Evolutionary conservation across 2,888 invertebrate genomes (phyloP).

Genomic region (Leistus spinibarbis): DNA sequence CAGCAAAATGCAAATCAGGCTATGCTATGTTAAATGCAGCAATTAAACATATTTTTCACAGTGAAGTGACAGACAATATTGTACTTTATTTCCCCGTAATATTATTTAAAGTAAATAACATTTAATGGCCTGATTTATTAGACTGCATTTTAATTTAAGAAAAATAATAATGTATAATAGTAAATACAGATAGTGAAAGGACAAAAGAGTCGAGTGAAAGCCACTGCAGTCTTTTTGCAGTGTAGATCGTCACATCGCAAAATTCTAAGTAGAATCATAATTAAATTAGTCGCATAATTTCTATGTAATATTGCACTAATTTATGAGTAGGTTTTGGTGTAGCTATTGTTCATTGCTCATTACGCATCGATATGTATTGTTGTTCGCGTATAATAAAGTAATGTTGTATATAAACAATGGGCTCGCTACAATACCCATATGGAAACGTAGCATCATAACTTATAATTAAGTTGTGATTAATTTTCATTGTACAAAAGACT

Average conservation of each 20-base stretch:
- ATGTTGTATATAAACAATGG: not conserved
- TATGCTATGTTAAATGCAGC: too few species aligned
- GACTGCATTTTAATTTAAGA: not conserved
- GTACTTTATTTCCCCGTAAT: not conserved
- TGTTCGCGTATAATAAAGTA: not conserved
- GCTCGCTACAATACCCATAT: not conserved
- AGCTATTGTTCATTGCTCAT: not conserved
- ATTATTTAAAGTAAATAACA: not conserved
- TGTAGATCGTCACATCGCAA: too few species aligned
- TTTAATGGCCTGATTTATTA: not conserved
- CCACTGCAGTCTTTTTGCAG: too few species aligned
- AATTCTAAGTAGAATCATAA: not conserved
- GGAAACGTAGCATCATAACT: not conserved
- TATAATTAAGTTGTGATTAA: constrained; percentile 5
- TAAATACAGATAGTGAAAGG: too few species aligned
- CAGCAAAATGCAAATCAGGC: not conserved
- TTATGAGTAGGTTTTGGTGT: not conserved
- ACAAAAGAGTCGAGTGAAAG: too few species aligned
- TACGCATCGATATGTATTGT: not conserved
- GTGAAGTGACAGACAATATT: not conserved
- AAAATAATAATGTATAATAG: too few species aligned
- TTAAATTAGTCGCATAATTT: not conserved
- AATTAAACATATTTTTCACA: not conserved
- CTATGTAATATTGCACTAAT: not conserved
- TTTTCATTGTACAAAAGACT: constrained; percentile 3